Evolutionary conservation across 2,888 invertebrate genomes (phyloP).

Genomic region (Euplexia lucipara): DNA sequence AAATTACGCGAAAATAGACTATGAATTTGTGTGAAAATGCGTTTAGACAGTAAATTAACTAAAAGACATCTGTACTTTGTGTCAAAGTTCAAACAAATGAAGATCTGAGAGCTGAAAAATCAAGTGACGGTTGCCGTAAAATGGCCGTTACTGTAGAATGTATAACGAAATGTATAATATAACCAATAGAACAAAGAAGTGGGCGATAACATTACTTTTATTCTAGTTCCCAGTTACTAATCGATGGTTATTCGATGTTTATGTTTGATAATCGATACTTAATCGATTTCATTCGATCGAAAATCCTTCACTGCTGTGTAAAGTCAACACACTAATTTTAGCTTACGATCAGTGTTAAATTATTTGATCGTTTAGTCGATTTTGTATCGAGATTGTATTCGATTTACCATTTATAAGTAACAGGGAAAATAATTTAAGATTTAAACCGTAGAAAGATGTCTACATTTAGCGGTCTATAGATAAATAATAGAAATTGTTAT

Average conservation of each 20-base stretch:
- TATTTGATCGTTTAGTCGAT: constrained; percentile 20
- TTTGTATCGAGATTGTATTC: constrained; percentile 17
- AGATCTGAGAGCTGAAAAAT: constrained; percentile 57
- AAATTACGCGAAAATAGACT: constrained; percentile 17
- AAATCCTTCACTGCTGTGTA: background rate
- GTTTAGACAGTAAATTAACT: constrained; percentile 45
- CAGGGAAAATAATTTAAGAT: constrained; percentile 56
- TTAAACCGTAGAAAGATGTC: constrained; percentile 65
- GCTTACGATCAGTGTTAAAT: background rate
- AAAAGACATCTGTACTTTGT: constrained; percentile 51
- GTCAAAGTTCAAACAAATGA: constrained; percentile 55
- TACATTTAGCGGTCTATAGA: constrained; percentile 75
- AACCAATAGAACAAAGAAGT: constrained; percentile 50
- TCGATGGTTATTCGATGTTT: constrained; percentile 42
- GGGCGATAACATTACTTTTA: constrained; percentile 50
- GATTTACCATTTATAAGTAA: constrained; percentile 31
- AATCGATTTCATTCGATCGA: constrained; percentile 6
- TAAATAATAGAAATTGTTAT: constrained; percentile 79
- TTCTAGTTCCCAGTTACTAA: constrained; percentile 29
- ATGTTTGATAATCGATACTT: constrained; percentile 17
- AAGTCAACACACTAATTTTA: background rate
- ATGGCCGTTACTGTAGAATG: constrained; percentile 22
- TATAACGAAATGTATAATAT: constrained; percentile 60
- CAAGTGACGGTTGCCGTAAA: constrained; percentile 24
- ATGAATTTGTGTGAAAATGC: constrained; percentile 35